These are phyloP conservation scores for Poeciliopsis occidentalis DNA, from an alignment of 2,113 vertebrate genomes.

Conservation along the genomic window DNA sequence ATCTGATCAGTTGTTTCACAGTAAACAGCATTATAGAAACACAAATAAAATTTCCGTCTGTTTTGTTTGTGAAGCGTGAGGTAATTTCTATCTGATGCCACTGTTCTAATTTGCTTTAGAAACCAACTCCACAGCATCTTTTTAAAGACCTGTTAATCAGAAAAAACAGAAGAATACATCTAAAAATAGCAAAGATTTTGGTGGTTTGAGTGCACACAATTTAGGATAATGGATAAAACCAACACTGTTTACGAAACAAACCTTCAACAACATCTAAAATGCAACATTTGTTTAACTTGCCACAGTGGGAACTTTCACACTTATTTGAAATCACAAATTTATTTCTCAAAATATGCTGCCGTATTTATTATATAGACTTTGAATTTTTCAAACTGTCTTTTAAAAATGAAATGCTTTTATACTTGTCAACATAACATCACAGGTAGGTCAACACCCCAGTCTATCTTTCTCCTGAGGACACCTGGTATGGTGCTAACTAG, in stretches of 20 bases:
- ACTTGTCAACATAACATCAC: conserved; percentile 78
- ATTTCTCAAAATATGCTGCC: neutral
- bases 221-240: too few relatives aligned
- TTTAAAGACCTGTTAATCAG: too few relatives aligned
- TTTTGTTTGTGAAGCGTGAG: neutral
- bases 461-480: conserved; percentile 61
- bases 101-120: neutral
- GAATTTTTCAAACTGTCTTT: conserved; percentile 69
- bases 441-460: conserved; percentile 79
- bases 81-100: neutral
- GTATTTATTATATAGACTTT: conserved; percentile 36
- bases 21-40: conserved; percentile 3
- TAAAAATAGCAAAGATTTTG: too few relatives aligned
- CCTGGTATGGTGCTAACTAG: conserved; percentile 59
- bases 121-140: too few relatives aligned
- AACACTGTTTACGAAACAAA: too few relatives aligned
- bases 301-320: too few relatives aligned
- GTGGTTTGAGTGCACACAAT: too few relatives aligned
- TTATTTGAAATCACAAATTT: neutral
- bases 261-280: too few relatives aligned
- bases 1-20: conserved; percentile 5
- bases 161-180: too few relatives aligned
- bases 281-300: too few relatives aligned
- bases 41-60: neutral
- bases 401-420: conserved; percentile 79